Base-by-base conservation (phyloP, 2,888 invertebrate species). In the Muschampia staudingeri region DNA sequence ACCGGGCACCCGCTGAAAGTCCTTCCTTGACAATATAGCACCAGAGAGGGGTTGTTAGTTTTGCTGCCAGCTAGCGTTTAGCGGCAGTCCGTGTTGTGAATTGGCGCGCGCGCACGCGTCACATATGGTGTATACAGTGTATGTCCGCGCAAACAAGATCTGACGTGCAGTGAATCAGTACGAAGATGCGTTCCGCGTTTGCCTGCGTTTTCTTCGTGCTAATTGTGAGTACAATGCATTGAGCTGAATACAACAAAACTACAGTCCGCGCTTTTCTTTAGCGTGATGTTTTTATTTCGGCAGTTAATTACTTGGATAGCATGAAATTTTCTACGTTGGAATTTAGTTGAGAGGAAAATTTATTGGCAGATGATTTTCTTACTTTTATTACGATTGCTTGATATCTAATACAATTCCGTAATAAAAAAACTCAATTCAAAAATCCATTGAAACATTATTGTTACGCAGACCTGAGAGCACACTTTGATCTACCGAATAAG, bases 161-260 rank as follows among this genome's bases (percentile, higher is more conserved):
- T 34, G 91, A 87, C 91, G 94, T 93, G 93, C 86, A 86, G 91
- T 91, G 91, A 90, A 93, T 94, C 42, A 65, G 95, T 87, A 44
- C 87, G 87, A 94, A 93, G 87, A 96, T 96, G 96, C 92, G 93
- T 94, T 92, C 94, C 91, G 94, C 93, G 85, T 88, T 94, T 86
- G 86, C 94, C 88, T 94, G 94, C 93, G 93, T 95, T 91, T 93
- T 95, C 91, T 91, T 95, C 88, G 91, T 94, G 89, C 90, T 96
- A 86, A 89, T 92, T 90, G 96, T 96, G 84, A 96, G 96, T 96
- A 92, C 85, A 86, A 52, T 70, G 72, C 52, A 69, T 69, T 14
- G 16, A 69, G 2, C 8, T 37, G 14, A 14, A 69, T 37, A 69
- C 69, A 56, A 16, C 56, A 16, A 56, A 56, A 56, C 48, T 7